Percentiles rank a stretch among this genome's conserved stretches.
Conservation (phyloP, 2,888 invertebrate species). For the Pegoplata infirma region DNA sequence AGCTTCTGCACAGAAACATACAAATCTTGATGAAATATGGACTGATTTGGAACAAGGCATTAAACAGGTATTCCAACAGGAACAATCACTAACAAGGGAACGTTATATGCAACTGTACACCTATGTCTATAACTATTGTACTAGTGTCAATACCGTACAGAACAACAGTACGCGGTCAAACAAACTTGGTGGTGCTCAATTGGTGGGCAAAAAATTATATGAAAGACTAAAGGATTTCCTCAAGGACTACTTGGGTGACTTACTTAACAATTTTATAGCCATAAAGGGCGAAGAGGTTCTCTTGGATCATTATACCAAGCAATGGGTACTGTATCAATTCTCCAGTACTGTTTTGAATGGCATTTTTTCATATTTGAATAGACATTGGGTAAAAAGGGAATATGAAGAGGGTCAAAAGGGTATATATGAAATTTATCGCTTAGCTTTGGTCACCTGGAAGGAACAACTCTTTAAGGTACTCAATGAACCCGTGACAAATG, state of each 20-base stretch:
- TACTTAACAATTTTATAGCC: slow-evolving; percentile 84
- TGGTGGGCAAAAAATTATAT: slow-evolving; percentile 98
- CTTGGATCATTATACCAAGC: slow-evolving; percentile 95
- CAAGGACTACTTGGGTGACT: slow-evolving; percentile 85
- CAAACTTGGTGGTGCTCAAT: slow-evolving; percentile 90
- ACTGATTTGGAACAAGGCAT: slow-evolving; percentile 95
- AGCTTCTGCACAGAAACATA: slow-evolving; percentile 72
- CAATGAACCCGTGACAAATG: slow-evolving; percentile 97
- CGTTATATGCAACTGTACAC: slow-evolving; percentile 97
- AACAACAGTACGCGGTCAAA: slow-evolving; percentile 67
- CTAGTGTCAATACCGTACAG: slow-evolving; percentile 87
- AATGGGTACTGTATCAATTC: slow-evolving; percentile 99
- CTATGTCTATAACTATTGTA: slow-evolving; percentile 99
- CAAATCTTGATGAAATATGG: slow-evolving; percentile 86
- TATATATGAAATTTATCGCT: slow-evolving; percentile 98
- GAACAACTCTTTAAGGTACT: slow-evolving; percentile 95
- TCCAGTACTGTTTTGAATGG: slow-evolving; percentile 98
- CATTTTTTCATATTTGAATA: slow-evolving; percentile 97
- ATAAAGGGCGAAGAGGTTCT: slow-evolving; percentile 99
- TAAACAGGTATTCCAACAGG: slow-evolving; percentile 92
- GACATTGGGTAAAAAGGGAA: slow-evolving; percentile 99
- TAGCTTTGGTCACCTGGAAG: slow-evolving; percentile 98
- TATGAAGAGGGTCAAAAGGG: slow-evolving; percentile 98
- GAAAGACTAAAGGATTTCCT: slow-evolving; percentile 95
- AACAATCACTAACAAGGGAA: slow-evolving; percentile 88